Conservation (phyloP, 2,888 invertebrate genomes). For the Athalia circularis region DNA sequence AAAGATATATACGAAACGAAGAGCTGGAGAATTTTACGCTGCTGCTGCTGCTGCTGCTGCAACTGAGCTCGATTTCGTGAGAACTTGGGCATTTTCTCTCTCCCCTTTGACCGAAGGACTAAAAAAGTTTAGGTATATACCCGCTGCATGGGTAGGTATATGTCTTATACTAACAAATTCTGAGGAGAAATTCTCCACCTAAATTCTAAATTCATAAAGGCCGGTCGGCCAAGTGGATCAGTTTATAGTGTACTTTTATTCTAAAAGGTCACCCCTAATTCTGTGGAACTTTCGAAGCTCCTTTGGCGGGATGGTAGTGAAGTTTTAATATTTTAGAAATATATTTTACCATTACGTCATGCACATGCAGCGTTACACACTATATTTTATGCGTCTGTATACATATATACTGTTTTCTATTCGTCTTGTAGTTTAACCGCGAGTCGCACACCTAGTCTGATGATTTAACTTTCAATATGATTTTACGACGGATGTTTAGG, state of each 20-base stretch:
- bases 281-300: too few relatives aligned
- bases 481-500: constrained; percentile 28
- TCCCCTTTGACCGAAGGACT: background rate
- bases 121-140: background rate
- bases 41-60: too few relatives aligned
- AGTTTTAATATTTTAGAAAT: too few relatives aligned
- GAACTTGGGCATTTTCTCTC: constrained; percentile 19
- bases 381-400: too few relatives aligned
- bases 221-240: too few relatives aligned
- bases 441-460: background rate
- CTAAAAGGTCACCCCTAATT: too few relatives aligned
- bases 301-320: too few relatives aligned
- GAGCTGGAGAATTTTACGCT: background rate
- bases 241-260: too few relatives aligned
- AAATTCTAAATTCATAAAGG: background rate
- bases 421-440: background rate
- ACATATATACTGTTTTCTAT: too few relatives aligned
- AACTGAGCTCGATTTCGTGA: constrained; percentile 22
- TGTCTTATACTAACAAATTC: background rate
- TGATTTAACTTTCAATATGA: constrained; percentile 32
- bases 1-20: background rate
- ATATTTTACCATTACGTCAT: too few relatives aligned
- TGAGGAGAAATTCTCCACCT: background rate
- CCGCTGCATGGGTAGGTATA: background rate
- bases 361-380: too few relatives aligned